A percentile compares a stretch with the other conserved stretches of the same genome.
Evolutionary conservation across 2,888 invertebrate species (phyloP).

Genomic region (Melinaea menophilus): DNA sequence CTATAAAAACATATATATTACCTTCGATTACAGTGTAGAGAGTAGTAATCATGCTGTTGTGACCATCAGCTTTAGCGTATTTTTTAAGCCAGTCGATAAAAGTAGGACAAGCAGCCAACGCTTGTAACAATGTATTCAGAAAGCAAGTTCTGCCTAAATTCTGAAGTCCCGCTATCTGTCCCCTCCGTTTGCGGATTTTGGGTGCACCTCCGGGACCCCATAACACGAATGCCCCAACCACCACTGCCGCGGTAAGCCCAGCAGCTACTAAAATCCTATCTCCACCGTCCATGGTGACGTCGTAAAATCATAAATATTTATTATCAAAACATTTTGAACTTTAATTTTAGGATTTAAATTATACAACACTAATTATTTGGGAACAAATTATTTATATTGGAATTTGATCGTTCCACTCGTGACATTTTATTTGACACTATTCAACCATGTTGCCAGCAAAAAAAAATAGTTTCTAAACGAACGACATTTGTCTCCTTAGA

Average conservation of each 20-base stretch:
- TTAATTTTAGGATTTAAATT: slow-evolving; percentile 7
- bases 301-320: slow-evolving; percentile 10
- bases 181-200: slow-evolving; percentile 79
- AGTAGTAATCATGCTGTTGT: slow-evolving; percentile 85
- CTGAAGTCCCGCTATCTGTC: slow-evolving; percentile 89
- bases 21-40: slow-evolving; percentile 86
- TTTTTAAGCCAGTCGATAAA: slow-evolving; percentile 90
- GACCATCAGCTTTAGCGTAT: slow-evolving; percentile 78
- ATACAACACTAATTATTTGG: slow-evolving; percentile 6
- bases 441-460: neutral
- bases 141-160: slow-evolving; percentile 97
- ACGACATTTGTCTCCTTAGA: too few species aligned
- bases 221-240: slow-evolving; percentile 89
- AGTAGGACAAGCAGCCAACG: slow-evolving; percentile 90
- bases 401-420: slow-evolving; percentile 20
- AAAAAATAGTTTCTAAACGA: neutral
- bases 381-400: slow-evolving; percentile 22
- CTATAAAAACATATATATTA: slow-evolving; percentile 41
- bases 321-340: slow-evolving; percentile 14
- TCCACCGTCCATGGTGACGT: slow-evolving; percentile 81
- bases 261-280: slow-evolving; percentile 88
- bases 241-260: slow-evolving; percentile 87
- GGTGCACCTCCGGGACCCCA: slow-evolving; percentile 86
- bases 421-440: slow-evolving; percentile 19
- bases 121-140: slow-evolving; percentile 93